Evolutionary conservation across 2,797 vertebrate genomes (phyloP).

Genomic region (Hozukius guyotensis): DNA sequence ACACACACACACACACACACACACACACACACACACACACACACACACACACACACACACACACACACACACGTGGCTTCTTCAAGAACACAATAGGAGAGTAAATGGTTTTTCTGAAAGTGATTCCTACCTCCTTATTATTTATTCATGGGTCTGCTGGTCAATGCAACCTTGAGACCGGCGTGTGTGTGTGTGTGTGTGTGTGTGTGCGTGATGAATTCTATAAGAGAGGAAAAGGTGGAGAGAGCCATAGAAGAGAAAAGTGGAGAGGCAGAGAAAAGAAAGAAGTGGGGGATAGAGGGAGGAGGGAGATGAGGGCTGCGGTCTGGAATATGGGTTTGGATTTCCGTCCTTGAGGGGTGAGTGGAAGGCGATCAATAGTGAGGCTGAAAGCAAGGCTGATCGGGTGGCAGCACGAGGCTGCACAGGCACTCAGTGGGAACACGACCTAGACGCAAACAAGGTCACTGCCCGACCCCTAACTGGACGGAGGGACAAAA

Average conservation of each 20-base stretch:
- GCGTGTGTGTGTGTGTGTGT: conserved; percentile 26
- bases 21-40: conserved; percentile 5
- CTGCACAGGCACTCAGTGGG: conserved; percentile 65
- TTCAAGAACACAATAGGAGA: conserved; percentile 83
- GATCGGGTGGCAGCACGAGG: conserved; percentile 81
- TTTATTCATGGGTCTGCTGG: conserved; percentile 87
- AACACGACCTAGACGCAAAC: conserved; percentile 76
- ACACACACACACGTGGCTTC: conserved; percentile 46
- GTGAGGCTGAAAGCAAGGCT: conserved; percentile 77
- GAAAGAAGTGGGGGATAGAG: conserved; percentile 34
- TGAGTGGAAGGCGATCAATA: conserved; percentile 81
- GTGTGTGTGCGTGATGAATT: conserved; percentile 51
- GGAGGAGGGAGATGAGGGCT: conserved; percentile 55
- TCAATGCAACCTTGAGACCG: conserved; percentile 85
- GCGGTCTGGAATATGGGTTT: conserved; percentile 77
- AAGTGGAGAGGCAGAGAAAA: conserved; percentile 61
- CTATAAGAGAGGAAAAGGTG: conserved; percentile 58
- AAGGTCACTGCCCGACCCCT: conserved; percentile 82
- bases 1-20: conserved; percentile 7
- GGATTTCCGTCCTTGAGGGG: conserved; percentile 86
- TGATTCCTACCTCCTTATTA: conserved; percentile 84
- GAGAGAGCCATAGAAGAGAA: conserved; percentile 58
- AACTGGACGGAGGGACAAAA: conserved; percentile 24
- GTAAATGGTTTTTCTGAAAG: conserved; percentile 87
- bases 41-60: conserved; percentile 13